These are phyloP conservation scores for Sialia sialis DNA, from an alignment of 2,113 vertebrate genomes.

Conservation along the genomic window DNA sequence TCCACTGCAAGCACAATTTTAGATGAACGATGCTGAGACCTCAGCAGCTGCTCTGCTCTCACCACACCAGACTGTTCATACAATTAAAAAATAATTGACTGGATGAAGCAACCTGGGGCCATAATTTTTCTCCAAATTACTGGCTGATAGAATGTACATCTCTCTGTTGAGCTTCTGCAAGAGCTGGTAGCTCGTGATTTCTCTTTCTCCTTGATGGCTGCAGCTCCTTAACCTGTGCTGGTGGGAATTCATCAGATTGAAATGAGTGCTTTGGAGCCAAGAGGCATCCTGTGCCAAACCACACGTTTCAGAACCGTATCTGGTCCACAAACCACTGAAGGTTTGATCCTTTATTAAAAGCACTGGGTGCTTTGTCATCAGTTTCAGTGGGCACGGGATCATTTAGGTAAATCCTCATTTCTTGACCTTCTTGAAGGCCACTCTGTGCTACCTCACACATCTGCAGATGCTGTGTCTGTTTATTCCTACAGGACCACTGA, in stretches of 20 bases:
- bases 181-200: background rate
- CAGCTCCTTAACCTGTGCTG: background rate
- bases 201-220: background rate
- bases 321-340: background rate
- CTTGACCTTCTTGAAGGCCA: constrained; percentile 31
- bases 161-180: background rate
- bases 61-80: background rate
- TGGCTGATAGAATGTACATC: background rate
- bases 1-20: background rate
- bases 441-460: background rate
- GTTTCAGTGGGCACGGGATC: background rate
- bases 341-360: constrained; percentile 48
- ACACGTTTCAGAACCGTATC: background rate
- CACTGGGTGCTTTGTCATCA: constrained; percentile 36
- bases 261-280: background rate
- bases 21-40: background rate
- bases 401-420: background rate
- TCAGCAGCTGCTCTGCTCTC: background rate
- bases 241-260: background rate
- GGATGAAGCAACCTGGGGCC: background rate
- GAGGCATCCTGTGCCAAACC: background rate
- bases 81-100: background rate
- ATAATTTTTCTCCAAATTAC: background rate
- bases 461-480: background rate
- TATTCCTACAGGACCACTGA: background rate